These are phyloP conservation scores for Globodera rostochiensis DNA, from an alignment of 1,140 invertebrate genomes.

Conservation along the genomic window DNA sequence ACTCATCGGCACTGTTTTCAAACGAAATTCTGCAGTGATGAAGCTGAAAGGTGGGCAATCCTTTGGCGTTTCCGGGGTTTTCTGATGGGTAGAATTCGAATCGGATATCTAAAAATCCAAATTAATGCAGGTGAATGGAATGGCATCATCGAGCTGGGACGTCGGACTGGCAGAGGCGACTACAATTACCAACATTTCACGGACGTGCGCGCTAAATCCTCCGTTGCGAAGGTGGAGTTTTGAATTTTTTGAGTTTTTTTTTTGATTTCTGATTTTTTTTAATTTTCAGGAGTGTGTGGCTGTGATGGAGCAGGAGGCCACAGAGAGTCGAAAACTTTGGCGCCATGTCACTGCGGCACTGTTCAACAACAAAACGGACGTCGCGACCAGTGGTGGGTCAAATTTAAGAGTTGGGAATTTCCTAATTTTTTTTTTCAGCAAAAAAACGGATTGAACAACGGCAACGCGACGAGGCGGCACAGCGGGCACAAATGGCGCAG, in stretches of 20 bases:
- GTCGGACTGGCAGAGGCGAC: slow-evolving; percentile 68
- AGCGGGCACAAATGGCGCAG: too few species aligned
- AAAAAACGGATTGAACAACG: too few species aligned
- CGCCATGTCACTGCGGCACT: slow-evolving; percentile 91
- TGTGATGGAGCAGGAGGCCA: slow-evolving; percentile 49
- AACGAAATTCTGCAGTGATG: slow-evolving; percentile 65
- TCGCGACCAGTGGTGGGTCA: slow-evolving; percentile 73
- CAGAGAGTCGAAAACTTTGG: slow-evolving; percentile 76
- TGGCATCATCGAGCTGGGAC: too few species aligned
- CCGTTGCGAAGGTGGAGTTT: slow-evolving; percentile 76
- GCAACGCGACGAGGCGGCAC: too few species aligned
- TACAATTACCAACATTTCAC: slow-evolving; percentile 81
- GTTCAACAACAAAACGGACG: slow-evolving; percentile 82
- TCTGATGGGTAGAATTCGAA: too few species aligned
- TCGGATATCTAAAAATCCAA: too few species aligned
- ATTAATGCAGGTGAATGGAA: too few species aligned
- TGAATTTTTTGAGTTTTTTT: background rate
- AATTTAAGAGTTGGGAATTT: too few species aligned
- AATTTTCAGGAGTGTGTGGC: slow-evolving; percentile 46
- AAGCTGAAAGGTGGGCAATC: too few species aligned
- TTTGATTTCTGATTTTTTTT: background rate
- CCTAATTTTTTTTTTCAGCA: too few species aligned
- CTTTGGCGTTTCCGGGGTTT: too few species aligned
- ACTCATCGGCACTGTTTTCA: too few species aligned
- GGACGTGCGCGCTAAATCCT: slow-evolving; percentile 81